Base-by-base conservation (phyloP, 2,113 vertebrate species). In the Apodemus speciosus region DNA sequence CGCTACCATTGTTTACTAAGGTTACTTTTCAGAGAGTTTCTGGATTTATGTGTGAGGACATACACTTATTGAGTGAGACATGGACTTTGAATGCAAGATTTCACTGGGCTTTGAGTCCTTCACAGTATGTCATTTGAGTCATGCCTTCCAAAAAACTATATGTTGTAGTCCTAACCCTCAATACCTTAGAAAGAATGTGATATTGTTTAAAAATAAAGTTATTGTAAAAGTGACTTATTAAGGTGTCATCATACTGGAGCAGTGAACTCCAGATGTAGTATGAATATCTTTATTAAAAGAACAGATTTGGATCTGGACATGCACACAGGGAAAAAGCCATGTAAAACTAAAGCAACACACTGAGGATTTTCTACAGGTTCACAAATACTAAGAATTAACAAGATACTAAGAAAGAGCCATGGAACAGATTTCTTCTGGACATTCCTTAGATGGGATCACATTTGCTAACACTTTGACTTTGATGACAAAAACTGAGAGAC, bases 21-120 rank as follows among this genome's bases (percentile, higher is more conserved):
- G 81, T 69, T n/a, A 53, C 79, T 83, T 86, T 79, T 66, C 38
- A 77, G 30, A 56, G 38, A 79, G 35, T 21, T 87, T 94, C 27
- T 92, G 83, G n/a, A 43, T 90, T 92, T 88, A 73, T 80, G 64
- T 95, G 43, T 94, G 68, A 94, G 16, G 18, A 69, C 43, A 94
- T 88, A 30, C 46, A 90, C 68, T 94, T 92, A 58, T 43, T 35
- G 60, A 69, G 49, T 83, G 30, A 92, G n/a, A 85, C 49, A 53
- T 75, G 56, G 69, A 56, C 30, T 80, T 95, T 85, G 77, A 68
- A 69, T 60, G 20, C 56, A 75, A 92, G 51, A 80, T 75, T 86
- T 89, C 53, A 6, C 18, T 90, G 18, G n/a, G 9, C n/a, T 35
- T 71, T 83, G 53, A 71, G n/a, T 5, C 32, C 79, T 80, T 75